Evolutionary conservation across 2,797 vertebrate species (phyloP).

Genomic region (Rhadinocentrus ornatus): DNA sequence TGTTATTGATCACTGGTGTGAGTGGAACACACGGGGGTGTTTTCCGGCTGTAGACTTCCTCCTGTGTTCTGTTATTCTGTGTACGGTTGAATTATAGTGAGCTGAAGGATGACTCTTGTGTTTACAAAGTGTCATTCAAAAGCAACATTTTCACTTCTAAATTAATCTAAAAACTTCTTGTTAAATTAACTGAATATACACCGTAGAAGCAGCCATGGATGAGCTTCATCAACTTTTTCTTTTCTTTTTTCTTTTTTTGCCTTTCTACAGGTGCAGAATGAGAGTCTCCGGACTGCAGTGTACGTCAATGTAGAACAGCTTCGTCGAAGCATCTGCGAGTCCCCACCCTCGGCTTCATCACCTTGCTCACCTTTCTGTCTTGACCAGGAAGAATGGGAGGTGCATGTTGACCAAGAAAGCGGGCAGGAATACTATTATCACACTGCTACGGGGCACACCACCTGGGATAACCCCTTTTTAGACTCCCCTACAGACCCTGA

Average conservation of each 20-base stretch:
- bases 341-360: conserved; percentile 16
- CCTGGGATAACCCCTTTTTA: conserved; percentile 90
- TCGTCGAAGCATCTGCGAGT: conserved; percentile 58
- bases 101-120: not conserved
- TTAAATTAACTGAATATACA: not conserved
- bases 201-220: not conserved
- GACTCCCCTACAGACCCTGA: conserved; percentile 60
- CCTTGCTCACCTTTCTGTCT: conserved; percentile 61
- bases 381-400: conserved; percentile 87
- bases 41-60: conserved; percentile 44
- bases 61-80: conserved; percentile 53
- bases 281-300: conserved; percentile 69
- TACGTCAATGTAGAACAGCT: conserved; percentile 90
- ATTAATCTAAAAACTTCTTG: not conserved
- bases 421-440: conserved; percentile 93
- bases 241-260: not conserved
- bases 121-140: not conserved
- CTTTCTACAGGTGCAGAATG: conserved; percentile 69
- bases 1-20: conserved; percentile 8
- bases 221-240: not conserved
- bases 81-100: conserved; percentile 24
- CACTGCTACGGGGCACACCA: conserved; percentile 87
- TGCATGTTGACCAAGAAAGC: conserved; percentile 87
- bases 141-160: not conserved
- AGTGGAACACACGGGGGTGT: conserved; percentile 1